These are phyloP conservation scores for Xenotilapia caudafasciata DNA, from an alignment of 2,113 vertebrate genomes.

Conservation along the genomic window DNA sequence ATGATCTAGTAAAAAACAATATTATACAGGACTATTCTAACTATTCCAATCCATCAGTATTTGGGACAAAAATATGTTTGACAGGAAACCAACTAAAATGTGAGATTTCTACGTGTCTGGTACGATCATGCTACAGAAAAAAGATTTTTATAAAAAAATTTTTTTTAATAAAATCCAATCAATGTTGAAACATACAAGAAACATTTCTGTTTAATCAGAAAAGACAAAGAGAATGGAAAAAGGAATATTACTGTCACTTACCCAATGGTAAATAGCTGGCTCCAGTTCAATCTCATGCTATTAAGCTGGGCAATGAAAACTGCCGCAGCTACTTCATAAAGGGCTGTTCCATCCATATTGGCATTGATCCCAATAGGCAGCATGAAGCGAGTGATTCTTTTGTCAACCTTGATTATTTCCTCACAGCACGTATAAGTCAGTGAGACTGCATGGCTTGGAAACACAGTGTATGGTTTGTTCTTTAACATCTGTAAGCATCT, in stretches of 20 bases:
- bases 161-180: neutral
- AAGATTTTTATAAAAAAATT: neutral
- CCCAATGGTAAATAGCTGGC: neutral
- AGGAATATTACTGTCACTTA: neutral
- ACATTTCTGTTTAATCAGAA: neutral
- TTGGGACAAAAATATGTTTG: neutral
- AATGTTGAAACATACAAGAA: neutral
- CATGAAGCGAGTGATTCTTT: neutral
- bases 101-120: neutral
- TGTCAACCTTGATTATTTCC: neutral
- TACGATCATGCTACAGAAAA: neutral
- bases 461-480: neutral
- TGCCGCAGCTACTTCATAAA: neutral
- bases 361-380: neutral
- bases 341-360: neutral
- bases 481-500: neutral
- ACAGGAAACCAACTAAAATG: neutral
- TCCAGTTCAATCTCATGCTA: neutral
- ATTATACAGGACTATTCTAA: accelerated
- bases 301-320: neutral
- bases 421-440: neutral
- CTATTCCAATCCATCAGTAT: neutral
- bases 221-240: neutral
- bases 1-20: neutral
- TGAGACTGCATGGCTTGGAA: neutral